These are phyloP conservation scores for Sylvicola fuscatus DNA, from an alignment of 2,888 invertebrate genomes.

Conservation along the genomic window DNA sequence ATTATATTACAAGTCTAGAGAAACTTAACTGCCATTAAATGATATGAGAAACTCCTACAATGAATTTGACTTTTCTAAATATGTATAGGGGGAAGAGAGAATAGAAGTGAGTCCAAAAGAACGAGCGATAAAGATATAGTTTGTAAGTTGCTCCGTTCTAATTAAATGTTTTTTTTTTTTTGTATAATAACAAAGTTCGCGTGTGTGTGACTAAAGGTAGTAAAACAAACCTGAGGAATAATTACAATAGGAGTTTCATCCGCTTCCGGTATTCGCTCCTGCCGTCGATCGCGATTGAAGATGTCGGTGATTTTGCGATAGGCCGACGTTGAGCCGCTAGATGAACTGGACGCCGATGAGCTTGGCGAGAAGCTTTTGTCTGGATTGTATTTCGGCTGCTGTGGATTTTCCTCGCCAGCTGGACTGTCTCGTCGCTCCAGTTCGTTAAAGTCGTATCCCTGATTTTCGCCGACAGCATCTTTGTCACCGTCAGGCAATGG, in stretches of 20 bases:
- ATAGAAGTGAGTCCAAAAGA: not conserved
- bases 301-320: slow-evolving; percentile 34
- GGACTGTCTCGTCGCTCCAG: slow-evolving; percentile 38
- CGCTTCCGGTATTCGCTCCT: slow-evolving; percentile 25
- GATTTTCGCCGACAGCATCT: slow-evolving; percentile 11
- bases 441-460: slow-evolving; percentile 13
- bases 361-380: slow-evolving; percentile 41
- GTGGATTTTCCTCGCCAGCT: slow-evolving; percentile 37
- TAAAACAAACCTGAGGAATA: slow-evolving; percentile 20
- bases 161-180: slow-evolving; percentile 2
- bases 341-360: slow-evolving; percentile 33
- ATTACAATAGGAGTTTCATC: slow-evolving; percentile 27
- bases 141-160: slow-evolving; percentile 8
- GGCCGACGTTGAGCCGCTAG: slow-evolving; percentile 36
- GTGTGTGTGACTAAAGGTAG: too few relatives aligned
- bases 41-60: too few relatives aligned
- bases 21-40: too few relatives aligned
- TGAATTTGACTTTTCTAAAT: not conserved
- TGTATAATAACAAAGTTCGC: too few relatives aligned
- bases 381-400: slow-evolving; percentile 21
- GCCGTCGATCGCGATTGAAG: slow-evolving; percentile 24
- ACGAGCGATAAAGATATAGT: not conserved
- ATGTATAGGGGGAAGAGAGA: not conserved
- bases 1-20: too few relatives aligned
- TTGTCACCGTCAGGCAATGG: slow-evolving; percentile 18